phyloP scores from a whole-genome alignment of 2,888 invertebrate genomes.

The Gastrophysa polygoni region DNA sequence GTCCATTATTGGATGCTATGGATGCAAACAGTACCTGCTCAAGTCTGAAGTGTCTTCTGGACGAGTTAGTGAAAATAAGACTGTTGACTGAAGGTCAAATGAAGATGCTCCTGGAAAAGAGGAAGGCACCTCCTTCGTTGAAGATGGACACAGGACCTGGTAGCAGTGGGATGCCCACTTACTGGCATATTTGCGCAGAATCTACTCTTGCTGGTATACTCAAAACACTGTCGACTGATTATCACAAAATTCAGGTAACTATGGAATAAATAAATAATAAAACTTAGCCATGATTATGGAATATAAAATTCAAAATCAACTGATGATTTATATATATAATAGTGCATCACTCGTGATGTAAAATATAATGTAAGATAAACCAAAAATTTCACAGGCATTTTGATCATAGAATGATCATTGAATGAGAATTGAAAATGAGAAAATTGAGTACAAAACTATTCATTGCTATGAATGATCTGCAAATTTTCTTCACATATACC shows the following conservation, averaged over 20 bases:
- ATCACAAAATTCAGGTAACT: slow-evolving; percentile 78
- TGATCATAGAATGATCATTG: no score
- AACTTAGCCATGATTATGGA: no score
- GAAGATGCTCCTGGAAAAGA: slow-evolving; percentile 69
- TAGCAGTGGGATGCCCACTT: slow-evolving; percentile 71
- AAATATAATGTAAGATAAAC: no score
- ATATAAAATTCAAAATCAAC: no score
- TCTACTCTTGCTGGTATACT: slow-evolving; percentile 87
- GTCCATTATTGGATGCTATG: slow-evolving; percentile 84
- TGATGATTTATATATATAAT: no score
- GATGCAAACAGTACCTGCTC: slow-evolving; percentile 90
- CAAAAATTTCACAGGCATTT: no score
- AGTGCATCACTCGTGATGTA: no score
- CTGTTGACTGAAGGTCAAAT: slow-evolving; percentile 80
- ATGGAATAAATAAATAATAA: neutral
- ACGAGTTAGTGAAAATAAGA: slow-evolving; percentile 80
- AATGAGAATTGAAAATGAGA: no score
- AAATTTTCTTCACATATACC: no score
- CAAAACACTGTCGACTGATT: slow-evolving; percentile 89
- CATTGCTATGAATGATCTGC: no score
- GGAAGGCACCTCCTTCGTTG: slow-evolving; percentile 56
- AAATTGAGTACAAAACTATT: no score
- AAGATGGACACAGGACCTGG: slow-evolving; percentile 65
- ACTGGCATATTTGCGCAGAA: slow-evolving; percentile 83
- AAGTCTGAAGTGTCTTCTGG: slow-evolving; percentile 81